Percentiles rank a stretch among this genome's conserved stretches.
These are phyloP conservation scores for Caenorhabditis japonica DNA, from an alignment of 2,888 invertebrate genomes.

Conservation along the genomic window DNA sequence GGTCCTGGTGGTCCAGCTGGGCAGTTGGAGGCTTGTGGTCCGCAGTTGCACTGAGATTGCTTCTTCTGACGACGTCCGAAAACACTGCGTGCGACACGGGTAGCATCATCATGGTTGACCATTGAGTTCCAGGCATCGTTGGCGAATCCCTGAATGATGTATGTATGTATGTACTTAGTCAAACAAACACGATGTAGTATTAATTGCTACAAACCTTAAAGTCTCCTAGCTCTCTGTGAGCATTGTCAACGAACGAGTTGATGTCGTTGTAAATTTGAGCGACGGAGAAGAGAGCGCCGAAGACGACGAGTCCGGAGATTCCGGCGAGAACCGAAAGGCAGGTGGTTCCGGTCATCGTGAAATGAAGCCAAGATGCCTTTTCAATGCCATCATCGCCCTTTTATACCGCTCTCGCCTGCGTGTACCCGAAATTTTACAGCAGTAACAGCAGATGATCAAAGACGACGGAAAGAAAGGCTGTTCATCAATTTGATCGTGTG, in stretches of 20 bases:
- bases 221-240: constrained; percentile 54
- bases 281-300: constrained; percentile 48
- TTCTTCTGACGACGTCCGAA: constrained; percentile 47
- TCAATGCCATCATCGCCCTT: constrained; percentile 25
- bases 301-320: constrained; percentile 46
- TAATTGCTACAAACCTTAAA: too few relatives aligned
- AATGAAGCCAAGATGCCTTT: constrained; percentile 32
- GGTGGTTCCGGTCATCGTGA: constrained; percentile 45
- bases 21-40: constrained; percentile 54
- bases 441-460: constrained; percentile 40
- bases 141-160: constrained; percentile 49
- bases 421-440: constrained; percentile 22
- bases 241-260: constrained; percentile 54
- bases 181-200: too few relatives aligned
- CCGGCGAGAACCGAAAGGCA: constrained; percentile 37
- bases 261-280: constrained; percentile 58
- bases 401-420: constrained; percentile 41
- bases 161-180: too few relatives aligned
- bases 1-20: constrained; percentile 65
- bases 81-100: constrained; percentile 41
- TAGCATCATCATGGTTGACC: constrained; percentile 22
- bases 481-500: constrained; percentile 11
- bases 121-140: constrained; percentile 59
- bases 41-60: constrained; percentile 54
- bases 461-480: constrained; percentile 10